Evolutionary conservation across 1,140 invertebrate genomes (phyloP).

Genomic region (Aethina tumida): DNA sequence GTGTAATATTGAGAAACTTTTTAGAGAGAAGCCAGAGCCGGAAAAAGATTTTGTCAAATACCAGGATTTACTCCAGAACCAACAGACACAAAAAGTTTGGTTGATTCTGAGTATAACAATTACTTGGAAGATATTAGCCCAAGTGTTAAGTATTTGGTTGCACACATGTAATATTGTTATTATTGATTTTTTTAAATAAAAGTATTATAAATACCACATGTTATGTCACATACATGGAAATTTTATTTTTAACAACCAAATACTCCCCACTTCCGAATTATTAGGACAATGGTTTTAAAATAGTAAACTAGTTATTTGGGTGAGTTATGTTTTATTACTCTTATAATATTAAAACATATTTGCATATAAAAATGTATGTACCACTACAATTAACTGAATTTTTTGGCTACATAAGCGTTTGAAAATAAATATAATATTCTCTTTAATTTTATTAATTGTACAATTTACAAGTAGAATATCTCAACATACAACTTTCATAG

Average conservation of each 20-base stretch:
- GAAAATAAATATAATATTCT: constrained; percentile 17
- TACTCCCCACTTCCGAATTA: background rate
- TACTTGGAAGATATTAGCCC: constrained; percentile 17
- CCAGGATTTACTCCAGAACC: background rate
- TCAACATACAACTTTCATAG: constrained; percentile 11
- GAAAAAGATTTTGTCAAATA: constrained; percentile 17
- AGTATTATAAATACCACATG: background rate
- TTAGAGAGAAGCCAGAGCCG: constrained; percentile 15
- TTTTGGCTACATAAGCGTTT: constrained; percentile 18
- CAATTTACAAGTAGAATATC: constrained; percentile 10
- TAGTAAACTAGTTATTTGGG: background rate
- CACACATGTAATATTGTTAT: too few species aligned
- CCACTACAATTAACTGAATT: constrained; percentile 14
- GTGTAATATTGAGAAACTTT: too few species aligned
- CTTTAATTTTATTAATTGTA: constrained; percentile 12
- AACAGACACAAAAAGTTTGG: constrained; percentile 8
- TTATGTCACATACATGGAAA: background rate
- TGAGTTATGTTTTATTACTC: background rate
- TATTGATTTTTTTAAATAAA: too few species aligned
- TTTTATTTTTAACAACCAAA: background rate
- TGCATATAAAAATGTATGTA: constrained; percentile 19
- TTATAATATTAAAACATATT: background rate
- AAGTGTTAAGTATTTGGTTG: constrained; percentile 17
- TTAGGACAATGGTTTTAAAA: background rate
- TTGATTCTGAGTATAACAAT: constrained; percentile 16